Evolutionary conservation across 1,140 invertebrate species (phyloP), one percentile per base, ranked within the genome.

Genomic region (Drosophila athabasca): DNA sequence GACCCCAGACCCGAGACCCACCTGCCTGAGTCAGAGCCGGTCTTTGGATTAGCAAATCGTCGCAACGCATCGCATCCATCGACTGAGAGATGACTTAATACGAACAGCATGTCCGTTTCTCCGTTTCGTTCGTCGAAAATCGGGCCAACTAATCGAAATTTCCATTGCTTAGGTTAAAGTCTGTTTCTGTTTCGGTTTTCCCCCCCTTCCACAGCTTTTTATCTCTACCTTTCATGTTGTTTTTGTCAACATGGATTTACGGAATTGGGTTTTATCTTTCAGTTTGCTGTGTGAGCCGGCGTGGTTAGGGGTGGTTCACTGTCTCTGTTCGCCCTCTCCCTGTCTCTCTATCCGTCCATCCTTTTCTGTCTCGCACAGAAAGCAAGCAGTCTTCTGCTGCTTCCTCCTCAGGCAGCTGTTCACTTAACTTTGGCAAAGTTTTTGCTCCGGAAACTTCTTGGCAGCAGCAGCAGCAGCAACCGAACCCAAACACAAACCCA

Each of bases 401-500:
- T 46, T 31, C 52, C 51, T 41, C 51, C 43, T 35, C n/a, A 51
- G 41, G 60, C 72, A 76, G 62, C 71, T 76, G 62, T 61, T 73
- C 61, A 58, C 50, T 61, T 54, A 46, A 58, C 71, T 76, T 51
- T 57, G 48, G 55, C 52, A 64, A 81, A 79, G 64, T 57, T 73
- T 81, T 73, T 81, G 81, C 62, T 70, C 71, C 81, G 81, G 76
- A 84, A 84, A 80, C 81, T 85, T 84, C 53, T 78, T 87, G 73
- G 72, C 66, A 72, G 67, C 62, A 64, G 35, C 24, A 52, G 17
- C 13, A 35, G 39, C 24, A 29, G 57, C 43, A 41, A 39, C 26
- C 41, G 70, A 62, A 59, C 68, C 68, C 62, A 75, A 66, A 24
- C 26, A 29, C 11, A 39, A 57, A 51, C n/a, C 19, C 41, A 75